Evolutionary conservation across 92 coral and sea anemone genomes (phyloP), one percentile per base, ranked within the genome.

Genomic region (Porites rus): DNA sequence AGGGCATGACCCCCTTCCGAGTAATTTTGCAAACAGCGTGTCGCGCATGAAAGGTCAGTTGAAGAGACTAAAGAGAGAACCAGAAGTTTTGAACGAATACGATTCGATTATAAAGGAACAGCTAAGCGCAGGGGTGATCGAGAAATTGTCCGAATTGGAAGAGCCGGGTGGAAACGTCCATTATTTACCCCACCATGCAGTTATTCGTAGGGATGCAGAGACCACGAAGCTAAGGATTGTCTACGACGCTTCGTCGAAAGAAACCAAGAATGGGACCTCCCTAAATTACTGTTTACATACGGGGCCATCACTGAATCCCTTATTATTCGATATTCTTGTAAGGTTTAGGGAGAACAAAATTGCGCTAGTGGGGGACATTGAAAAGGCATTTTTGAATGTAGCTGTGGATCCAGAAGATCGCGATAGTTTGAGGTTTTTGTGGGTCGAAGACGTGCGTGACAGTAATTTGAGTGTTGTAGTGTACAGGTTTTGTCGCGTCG

Each of bases 221-320:
- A 83, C 89, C 50, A 75, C 88, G 22, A 88, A 76, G 54, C 38
- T 88, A 21, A 51, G 90, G n/a, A 71, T 86, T n/a, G 90, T 78
- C 1, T 86, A 86, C 46, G 90, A 86, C 58, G 86, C 89, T 19
- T 83, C 84, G 4, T 65, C 92, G 8, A 83, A 77, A 28, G 83
- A 84, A 50, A 69, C 62, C 13, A 72, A 78, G 76, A 58, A 19
- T 20, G 88, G 89, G 18, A 67, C 87, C 58, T 83, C 88, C 21
- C 78, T 88, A 0, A 83, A 88, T 74, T 88, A 88, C 43, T 88
- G 92, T 76, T 52, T 88, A 19, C 92, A 83, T 53, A 88, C 78
- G 6, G 89, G 92, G 21, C 92, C 89, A 4, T 89, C 89, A 7
- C 73, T 83, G 3, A 88, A 46, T n/a, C 88, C 92, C 6, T 53